These are phyloP conservation scores for Andrena camellia DNA, from an alignment of 2,888 invertebrate species.

Conservation along the genomic window DNA sequence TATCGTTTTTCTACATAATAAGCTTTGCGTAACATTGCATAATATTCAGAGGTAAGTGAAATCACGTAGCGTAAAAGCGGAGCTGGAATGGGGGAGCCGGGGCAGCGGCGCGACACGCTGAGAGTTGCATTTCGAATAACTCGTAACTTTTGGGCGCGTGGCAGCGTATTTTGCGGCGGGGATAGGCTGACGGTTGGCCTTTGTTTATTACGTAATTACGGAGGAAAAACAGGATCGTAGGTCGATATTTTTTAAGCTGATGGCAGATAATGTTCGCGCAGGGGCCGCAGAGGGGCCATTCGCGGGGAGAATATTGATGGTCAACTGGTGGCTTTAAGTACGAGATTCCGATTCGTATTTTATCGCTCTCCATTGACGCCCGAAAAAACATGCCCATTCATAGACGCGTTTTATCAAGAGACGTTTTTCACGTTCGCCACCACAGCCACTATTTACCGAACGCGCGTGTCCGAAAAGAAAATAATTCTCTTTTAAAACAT, in stretches of 20 bases:
- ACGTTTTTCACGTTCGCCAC: not conserved
- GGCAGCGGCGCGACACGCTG: not conserved
- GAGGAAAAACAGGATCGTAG: not conserved
- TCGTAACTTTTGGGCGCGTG: not conserved
- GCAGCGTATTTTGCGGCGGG: conserved; percentile 2
- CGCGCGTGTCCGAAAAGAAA: not conserved
- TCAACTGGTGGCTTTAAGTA: conserved; percentile 35
- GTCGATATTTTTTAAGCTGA: conserved; percentile 22
- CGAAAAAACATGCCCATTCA: not conserved
- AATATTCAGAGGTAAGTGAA: conserved; percentile 5
- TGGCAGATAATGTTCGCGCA: conserved; percentile 41
- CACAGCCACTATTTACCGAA: no score
- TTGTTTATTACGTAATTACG: conserved; percentile 36
- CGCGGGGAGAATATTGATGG: conserved; percentile 35
- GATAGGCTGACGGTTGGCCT: not conserved
- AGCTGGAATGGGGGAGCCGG: no score
- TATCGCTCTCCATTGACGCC: conserved; percentile 10
- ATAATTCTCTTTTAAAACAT: not conserved
- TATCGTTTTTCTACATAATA: conserved; percentile 17
- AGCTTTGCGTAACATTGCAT: not conserved
- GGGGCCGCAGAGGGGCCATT: conserved; percentile 30
- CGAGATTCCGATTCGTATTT: conserved; percentile 9
- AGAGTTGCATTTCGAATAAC: conserved; percentile 13
- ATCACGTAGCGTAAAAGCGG: not conserved
- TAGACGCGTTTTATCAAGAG: not conserved